phyloP scores from a whole-genome alignment of 2,113 vertebrate genomes.

The Sapajus apella region DNA sequence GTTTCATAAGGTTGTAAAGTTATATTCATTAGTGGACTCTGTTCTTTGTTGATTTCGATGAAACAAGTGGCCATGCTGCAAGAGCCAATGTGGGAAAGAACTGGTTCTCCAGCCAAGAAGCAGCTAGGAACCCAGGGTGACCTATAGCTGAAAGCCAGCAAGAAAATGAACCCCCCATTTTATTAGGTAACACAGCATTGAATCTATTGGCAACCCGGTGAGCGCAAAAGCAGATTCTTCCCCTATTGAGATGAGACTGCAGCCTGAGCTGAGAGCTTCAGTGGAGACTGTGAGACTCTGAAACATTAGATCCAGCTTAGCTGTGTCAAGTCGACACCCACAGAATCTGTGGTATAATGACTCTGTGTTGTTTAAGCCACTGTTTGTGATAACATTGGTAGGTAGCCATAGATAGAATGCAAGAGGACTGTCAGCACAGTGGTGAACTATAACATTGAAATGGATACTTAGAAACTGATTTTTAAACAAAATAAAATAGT shows the following conservation, averaged over 20 bases:
- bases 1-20: neutral
- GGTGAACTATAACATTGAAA: neutral
- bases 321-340: neutral
- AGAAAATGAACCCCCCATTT: neutral
- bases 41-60: neutral
- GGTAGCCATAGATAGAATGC: neutral
- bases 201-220: neutral
- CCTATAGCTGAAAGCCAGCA: neutral
- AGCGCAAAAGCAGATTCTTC: neutral
- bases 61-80: neutral
- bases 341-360: neutral
- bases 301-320: neutral
- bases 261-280: neutral
- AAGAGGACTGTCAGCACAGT: neutral
- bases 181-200: neutral
- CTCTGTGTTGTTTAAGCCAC: neutral
- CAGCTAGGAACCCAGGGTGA: neutral
- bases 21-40: neutral
- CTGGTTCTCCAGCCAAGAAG: neutral
- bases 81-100: neutral
- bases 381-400: neutral
- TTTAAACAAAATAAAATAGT: neutral
- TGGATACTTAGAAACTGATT: neutral
- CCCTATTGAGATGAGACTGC: neutral
- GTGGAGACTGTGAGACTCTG: neutral